phyloP scores from a whole-genome alignment of 2,888 invertebrate species.

The Myopa testacea region DNA sequence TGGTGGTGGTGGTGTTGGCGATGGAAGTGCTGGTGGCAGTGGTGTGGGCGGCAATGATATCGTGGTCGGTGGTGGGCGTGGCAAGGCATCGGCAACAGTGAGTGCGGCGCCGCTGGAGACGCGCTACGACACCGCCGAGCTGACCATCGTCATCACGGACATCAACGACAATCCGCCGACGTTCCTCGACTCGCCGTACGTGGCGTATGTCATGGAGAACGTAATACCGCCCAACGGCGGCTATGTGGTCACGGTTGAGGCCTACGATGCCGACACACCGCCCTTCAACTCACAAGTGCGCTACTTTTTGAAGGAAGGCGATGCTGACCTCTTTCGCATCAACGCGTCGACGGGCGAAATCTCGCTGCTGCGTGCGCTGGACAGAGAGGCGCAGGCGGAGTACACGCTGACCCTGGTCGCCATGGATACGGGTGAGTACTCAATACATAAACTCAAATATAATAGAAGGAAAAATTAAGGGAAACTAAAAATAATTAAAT shows the following conservation, averaged over 20 bases:
- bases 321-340: constrained; percentile 90
- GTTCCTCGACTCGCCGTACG: constrained; percentile 93
- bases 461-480: not conserved
- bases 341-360: constrained; percentile 93
- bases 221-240: constrained; percentile 84
- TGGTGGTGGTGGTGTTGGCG: constrained; percentile 14
- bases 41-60: not conserved
- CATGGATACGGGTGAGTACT: constrained; percentile 90
- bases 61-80: constrained; percentile 24
- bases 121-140: constrained; percentile 81
- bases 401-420: constrained; percentile 89
- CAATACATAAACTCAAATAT: not conserved
- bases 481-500: not conserved
- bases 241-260: constrained; percentile 85
- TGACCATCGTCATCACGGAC: constrained; percentile 87
- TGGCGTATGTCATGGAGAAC: constrained; percentile 94
- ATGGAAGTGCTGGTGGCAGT: not conserved
- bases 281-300: constrained; percentile 91
- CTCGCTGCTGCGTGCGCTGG: constrained; percentile 83
- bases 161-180: constrained; percentile 95
- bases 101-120: constrained; percentile 59
- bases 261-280: constrained; percentile 91
- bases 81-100: constrained; percentile 41
- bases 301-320: constrained; percentile 94
- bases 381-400: constrained; percentile 86